Percentiles rank a stretch among this genome's conserved stretches.
phyloP scores from a whole-genome alignment of 2,113 vertebrate species.

The Pipra filicauda region DNA sequence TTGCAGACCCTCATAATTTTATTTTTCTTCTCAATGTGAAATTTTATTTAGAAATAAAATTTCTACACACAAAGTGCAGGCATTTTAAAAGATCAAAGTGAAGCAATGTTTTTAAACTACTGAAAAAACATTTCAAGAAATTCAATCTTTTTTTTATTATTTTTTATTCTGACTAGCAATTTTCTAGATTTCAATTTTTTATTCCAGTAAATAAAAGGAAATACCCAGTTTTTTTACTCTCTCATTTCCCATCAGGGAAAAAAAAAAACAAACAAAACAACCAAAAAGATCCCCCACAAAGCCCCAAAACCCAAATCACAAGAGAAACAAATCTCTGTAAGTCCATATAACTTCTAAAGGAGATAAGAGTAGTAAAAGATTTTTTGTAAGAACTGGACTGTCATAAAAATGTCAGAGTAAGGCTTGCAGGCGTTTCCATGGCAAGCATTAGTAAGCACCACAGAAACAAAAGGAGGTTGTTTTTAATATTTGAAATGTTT shows the following conservation, averaged over 20 bases:
- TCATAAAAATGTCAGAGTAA: not conserved
- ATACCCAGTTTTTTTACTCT: not conserved
- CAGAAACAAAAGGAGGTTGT: not conserved
- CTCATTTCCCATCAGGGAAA: not conserved
- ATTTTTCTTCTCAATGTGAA: not conserved
- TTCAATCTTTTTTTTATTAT: not conserved
- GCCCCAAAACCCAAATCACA: not conserved
- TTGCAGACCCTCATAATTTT: not conserved
- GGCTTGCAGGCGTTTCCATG: not conserved
- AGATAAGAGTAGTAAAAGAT: not conserved
- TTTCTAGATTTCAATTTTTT: not conserved
- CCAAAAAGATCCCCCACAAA: not conserved
- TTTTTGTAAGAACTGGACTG: not conserved
- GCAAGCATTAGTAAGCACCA: not conserved
- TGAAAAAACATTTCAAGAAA: not conserved
- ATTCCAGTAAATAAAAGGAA: not conserved
- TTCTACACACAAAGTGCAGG: not conserved
- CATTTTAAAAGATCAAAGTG: not conserved
- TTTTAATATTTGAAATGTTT: slow-evolving; percentile 5
- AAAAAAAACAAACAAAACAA: not conserved
- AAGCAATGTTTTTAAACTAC: not conserved
- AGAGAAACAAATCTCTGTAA: not conserved
- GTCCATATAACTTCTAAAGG: not conserved
- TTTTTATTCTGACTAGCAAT: not conserved
- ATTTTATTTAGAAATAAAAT: not conserved